Base-by-base conservation (phyloP, 1,140 invertebrate genomes). In the Leptinotarsa defecta region DNA sequence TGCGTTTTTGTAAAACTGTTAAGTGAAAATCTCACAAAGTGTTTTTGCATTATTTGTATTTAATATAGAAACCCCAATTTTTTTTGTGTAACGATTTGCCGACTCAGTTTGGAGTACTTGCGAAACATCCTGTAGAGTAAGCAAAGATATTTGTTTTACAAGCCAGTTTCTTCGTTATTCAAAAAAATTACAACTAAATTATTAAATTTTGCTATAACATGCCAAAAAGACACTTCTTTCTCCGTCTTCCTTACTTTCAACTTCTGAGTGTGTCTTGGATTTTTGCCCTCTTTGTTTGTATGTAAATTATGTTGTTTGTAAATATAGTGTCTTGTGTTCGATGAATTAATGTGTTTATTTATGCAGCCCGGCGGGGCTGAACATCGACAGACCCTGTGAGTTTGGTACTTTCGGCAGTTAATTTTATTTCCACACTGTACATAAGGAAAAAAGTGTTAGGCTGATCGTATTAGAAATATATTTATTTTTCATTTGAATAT, bases 241-340 rank as follows among this genome's bases (percentile, higher is more conserved):
- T 43, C 8, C 34, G 34, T 43, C 8, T 43, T 43, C 34, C 34
- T 43, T 8, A 11, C 34, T 11, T 43, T 57, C 15, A 57, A 57
- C 17, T 19, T n/a, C 13, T 15, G 15, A 57, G 52, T 57, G 52
- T 57, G 52, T 57, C n/a, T 13, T 57, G 0, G n/a, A 17, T n/a
- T 57, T 17, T 57, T 19, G n/a, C n/a, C n/a, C 15, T 57, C 52
- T 57, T 57, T 57, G 52, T 57, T 57, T 57, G 15, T 17, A 57
- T 57, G 52, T 57, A 57, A 17, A 57, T 57, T 57, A 57, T 57
- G 52, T 57, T 57, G 52, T 57, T 19, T 57, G 52, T 57, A 57
- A 57, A 57, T 57, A 57, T 19, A 57, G 52, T 57, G 15, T 57
- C 34, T 57, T 15, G n/a, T 57, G n/a, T 57, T 57, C 17, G n/a